A percentile compares a stretch with the other conserved stretches of the same genome.
phyloP scores from a whole-genome alignment of 2,888 invertebrate species.

The Agrotis segetum region DNA sequence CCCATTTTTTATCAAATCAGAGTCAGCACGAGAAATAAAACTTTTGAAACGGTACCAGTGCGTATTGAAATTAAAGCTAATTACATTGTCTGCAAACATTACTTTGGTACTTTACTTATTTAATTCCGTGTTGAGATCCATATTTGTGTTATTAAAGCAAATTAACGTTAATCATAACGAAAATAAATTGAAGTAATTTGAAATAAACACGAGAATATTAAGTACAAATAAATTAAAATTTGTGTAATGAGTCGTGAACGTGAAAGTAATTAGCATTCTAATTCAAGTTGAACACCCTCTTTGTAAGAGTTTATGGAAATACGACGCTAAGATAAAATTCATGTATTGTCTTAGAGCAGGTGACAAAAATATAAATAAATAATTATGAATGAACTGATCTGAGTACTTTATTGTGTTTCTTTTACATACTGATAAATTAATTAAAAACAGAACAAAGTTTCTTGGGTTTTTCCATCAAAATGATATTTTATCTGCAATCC shows the following conservation, averaged over 20 bases:
- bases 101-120: neutral
- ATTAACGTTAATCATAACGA: slow-evolving; percentile 24
- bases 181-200: slow-evolving; percentile 34
- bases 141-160: neutral
- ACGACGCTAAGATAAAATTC: too few species aligned
- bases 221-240: slow-evolving; percentile 15
- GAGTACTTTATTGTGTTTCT: too few species aligned
- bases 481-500: too few species aligned
- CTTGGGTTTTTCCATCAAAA: too few species aligned
- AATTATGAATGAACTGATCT: too few species aligned
- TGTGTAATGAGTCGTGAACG: neutral
- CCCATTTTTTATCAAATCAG: too few species aligned
- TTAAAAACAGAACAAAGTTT: too few species aligned
- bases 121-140: neutral
- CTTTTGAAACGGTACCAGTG: too few species aligned
- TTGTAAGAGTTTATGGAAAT: too few species aligned
- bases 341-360: too few species aligned
- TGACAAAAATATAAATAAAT: neutral
- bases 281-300: neutral
- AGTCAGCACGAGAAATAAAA: too few species aligned
- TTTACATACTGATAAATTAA: too few species aligned
- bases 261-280: slow-evolving; percentile 9
- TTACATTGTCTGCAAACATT: neutral
- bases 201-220: neutral
- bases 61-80: neutral